Evolutionary conservation across 2,888 invertebrate species (phyloP), one percentile per base, ranked within the genome.

Genomic region (Imbricaverruca yamaguchii): DNA sequence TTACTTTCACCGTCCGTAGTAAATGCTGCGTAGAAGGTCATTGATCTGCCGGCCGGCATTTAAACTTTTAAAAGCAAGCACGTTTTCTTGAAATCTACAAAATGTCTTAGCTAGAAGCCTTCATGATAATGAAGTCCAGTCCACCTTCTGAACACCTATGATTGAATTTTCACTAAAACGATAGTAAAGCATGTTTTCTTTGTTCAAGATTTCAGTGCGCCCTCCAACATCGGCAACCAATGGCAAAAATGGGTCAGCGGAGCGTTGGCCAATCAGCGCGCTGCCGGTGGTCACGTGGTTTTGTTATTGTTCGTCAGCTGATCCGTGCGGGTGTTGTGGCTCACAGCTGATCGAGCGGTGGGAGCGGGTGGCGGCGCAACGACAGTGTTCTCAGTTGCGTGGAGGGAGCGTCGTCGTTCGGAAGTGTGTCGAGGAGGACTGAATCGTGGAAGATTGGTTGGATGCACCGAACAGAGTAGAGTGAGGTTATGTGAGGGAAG

Each of bases 241-340:
- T 85, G 83, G 80, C 82, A 83, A 84, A 84, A 84, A 82, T 84
- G 83, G 85, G 84, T 84, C 84, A 84, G 80, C 80, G 80, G 81
- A 57, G 78, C 80, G 81, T 53, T 78, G 79, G 80, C 85, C 85
- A 85, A 85, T 85, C 82, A 83, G 80, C 55, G 39, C n/a, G 63
- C 74, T 18, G 81, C 74, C 74, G 79, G 82, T 83, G 85, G 80
- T 85, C 85, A 85, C 85, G 85, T 85, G 85, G 85, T 84, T 85
- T 85, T 85, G 85, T 85, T 85, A 84, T 85, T 84, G 84, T 84
- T 84, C 82, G 82, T 82, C 83, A 83, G 82, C 83, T 83, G 83
- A 82, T 81, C 81, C 53, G 80, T 77, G 53, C 65, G 67, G 78
- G 80, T 81, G 80, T 80, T 83, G 82, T 82, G 83, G 84, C 84